phyloP scores from a whole-genome alignment of 2,797 vertebrate species.

The Champsocephalus gunnari region DNA sequence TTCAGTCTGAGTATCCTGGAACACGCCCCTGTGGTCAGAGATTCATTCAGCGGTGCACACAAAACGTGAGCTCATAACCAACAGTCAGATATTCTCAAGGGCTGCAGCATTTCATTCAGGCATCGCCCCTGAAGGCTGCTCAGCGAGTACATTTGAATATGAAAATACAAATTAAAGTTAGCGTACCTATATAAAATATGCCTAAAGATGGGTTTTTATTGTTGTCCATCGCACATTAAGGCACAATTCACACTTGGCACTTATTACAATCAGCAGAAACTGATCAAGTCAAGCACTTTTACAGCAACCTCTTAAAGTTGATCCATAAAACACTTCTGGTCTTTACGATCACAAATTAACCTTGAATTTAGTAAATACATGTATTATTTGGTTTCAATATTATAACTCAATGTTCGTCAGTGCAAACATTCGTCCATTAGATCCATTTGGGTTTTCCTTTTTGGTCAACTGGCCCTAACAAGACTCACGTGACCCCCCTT shows the following conservation, averaged over 20 bases:
- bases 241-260: constrained; percentile 25
- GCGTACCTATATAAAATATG: not conserved
- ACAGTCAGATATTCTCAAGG: not conserved
- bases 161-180: not conserved
- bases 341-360: constrained; percentile 28
- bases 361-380: constrained; percentile 17
- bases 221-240: not conserved
- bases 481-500: not conserved
- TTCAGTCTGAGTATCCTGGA: constrained; percentile 49
- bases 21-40: constrained; percentile 33
- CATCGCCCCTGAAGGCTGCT: constrained; percentile 1
- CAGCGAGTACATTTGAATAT: not conserved
- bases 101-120: constrained; percentile 1
- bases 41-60: constrained; percentile 9
- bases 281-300: constrained; percentile 42
- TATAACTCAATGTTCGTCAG: not conserved
- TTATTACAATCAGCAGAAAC: constrained; percentile 27
- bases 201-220: not conserved
- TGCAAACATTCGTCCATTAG: not conserved
- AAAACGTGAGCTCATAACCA: not conserved
- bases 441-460: not conserved
- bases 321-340: constrained; percentile 25
- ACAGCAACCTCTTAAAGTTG: constrained; percentile 25
- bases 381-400: constrained; percentile 10
- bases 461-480: not conserved